phyloP scores from a whole-genome alignment of 2,888 invertebrate species.

The Melitaea athalia region DNA sequence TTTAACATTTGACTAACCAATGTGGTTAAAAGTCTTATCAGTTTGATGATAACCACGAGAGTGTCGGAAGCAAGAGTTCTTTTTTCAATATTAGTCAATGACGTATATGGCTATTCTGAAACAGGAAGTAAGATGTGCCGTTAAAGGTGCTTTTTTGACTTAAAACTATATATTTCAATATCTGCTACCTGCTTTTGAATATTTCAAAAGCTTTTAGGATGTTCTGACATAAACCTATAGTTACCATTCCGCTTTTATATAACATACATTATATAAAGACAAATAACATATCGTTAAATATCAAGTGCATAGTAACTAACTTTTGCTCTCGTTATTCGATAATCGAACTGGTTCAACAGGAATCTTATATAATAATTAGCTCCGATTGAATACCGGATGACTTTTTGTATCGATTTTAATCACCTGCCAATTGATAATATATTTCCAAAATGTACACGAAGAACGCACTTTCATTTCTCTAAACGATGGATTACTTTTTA shows the following conservation, averaged over 20 bases:
- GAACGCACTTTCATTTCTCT: constrained; percentile 6
- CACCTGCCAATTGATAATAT: constrained; percentile 14
- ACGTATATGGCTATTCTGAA: too few relatives aligned
- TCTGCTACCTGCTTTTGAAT: too few relatives aligned
- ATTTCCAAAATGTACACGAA: constrained; percentile 5
- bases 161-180: too few relatives aligned
- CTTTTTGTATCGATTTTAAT: constrained; percentile 11
- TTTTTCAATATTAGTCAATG: too few relatives aligned
- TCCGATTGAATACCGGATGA: neutral
- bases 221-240: neutral
- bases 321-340: constrained; percentile 19
- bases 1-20: too few relatives aligned
- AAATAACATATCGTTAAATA: neutral
- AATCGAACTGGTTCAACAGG: constrained; percentile 12
- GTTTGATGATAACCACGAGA: too few relatives aligned
- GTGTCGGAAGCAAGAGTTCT: too few relatives aligned
- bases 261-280: neutral
- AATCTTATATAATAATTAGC: constrained; percentile 11
- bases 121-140: too few relatives aligned
- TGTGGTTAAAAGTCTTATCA: too few relatives aligned
- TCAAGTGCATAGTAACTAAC: neutral
- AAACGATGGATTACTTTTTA: neutral
- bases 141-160: too few relatives aligned
- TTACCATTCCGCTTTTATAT: too few relatives aligned
- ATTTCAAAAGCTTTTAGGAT: neutral